Evolutionary conservation across 2,797 vertebrate species (phyloP), one percentile per base, ranked within the genome.

Genomic region (Morelia viridis): DNA sequence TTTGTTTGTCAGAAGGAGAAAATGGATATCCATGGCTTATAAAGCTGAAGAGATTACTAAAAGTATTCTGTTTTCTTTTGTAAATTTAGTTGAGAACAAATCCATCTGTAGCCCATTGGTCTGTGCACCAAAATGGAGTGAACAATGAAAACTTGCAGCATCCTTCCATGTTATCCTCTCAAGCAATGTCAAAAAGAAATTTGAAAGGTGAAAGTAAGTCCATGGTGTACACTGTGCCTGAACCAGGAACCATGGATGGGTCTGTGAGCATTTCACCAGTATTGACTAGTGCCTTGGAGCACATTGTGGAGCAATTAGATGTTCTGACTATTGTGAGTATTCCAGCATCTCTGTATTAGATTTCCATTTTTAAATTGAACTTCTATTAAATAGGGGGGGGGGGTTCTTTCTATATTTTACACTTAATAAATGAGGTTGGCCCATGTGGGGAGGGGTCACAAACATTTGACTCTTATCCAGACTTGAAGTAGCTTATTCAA

Each of bases 241-340:
- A 84, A 19, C 35, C 71, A 90, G 9, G 41, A 26, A 93, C 96
- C 4, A 80, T 89, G 46, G 96, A 98, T 24, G 97, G 96, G 24
- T 95, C 96, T 62, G 96, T 94, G 0, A 95, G 95, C 89, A 92
- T 97, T 87, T 97, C 98, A 0, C 92, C 96, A 0, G 94, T 97
- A 15, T 85, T 99, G 95, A 96, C 97, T 12, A 97, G 96, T 0
- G 98, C 98, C 1, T 96, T 99, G 94, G 97, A 97, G 91, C 97
- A 98, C 85, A 98, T 99, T 26, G 98, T 99, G 92, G 98, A 98
- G 1, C 99, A 99, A 95, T 96, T 99, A 94, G 98, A 98, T 61
- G 95, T 99, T 91, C 96, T 99, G 96, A 99, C 98, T 8, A 98
- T 99, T 97, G 99, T 99, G 92, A 96, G 96, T 94, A 90, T 1